phyloP scores from a whole-genome alignment of 2,113 vertebrate species.

The Macquaria australasica region DNA sequence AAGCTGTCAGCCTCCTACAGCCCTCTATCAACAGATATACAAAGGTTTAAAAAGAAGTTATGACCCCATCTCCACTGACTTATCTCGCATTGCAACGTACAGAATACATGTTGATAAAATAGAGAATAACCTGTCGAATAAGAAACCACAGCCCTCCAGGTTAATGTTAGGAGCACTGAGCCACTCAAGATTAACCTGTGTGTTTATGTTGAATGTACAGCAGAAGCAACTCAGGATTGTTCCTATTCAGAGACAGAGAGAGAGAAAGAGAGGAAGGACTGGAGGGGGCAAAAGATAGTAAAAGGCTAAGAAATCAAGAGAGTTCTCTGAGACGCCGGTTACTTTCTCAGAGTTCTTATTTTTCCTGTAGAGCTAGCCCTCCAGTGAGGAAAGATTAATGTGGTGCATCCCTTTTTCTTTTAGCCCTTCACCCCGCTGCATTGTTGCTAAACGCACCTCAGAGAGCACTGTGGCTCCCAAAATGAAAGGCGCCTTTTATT shows the following conservation, averaged over 20 bases:
- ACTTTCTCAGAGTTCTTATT: constrained; percentile 2
- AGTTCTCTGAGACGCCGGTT: neutral
- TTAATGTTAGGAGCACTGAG: neutral
- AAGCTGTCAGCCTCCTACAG: neutral
- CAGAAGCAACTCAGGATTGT: neutral
- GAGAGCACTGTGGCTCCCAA: constrained; percentile 42
- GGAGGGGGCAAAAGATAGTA: neutral
- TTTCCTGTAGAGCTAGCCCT: constrained; percentile 28
- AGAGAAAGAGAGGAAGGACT: neutral
- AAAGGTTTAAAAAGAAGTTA: constrained; percentile 2
- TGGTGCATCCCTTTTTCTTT: constrained; percentile 23
- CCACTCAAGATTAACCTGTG: neutral
- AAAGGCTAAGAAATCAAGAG: constrained; percentile 43
- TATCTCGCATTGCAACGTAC: neutral
- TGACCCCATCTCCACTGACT: constrained; percentile 8
- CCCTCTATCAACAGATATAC: neutral
- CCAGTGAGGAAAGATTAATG: constrained; percentile 48
- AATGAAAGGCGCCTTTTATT: constrained; percentile 73
- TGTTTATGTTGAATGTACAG: constrained; percentile 23
- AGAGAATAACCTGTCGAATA: neutral
- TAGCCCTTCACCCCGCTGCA: constrained; percentile 42
- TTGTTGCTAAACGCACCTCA: constrained; percentile 54
- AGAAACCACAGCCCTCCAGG: neutral
- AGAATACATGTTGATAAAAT: constrained; percentile 24
- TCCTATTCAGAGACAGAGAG: constrained; percentile 14